Percentiles rank a stretch among this genome's conserved stretches.
phyloP scores from a whole-genome alignment of 53 echinoderm and acorn worm genomes.

The Paracentrotus lividus region DNA sequence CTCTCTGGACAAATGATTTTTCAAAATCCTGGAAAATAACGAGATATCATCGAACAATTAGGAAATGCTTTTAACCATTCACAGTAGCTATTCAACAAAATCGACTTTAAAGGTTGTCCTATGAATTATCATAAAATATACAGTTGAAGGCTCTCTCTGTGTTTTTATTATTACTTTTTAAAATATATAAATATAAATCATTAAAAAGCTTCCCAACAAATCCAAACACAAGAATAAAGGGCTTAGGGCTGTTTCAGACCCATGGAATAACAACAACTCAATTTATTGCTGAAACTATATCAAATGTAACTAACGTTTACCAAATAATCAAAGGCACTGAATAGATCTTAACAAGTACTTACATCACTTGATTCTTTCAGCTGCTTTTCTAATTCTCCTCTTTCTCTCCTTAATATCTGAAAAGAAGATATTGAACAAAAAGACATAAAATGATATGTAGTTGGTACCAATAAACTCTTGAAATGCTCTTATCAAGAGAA shows the following conservation, averaged over 20 bases:
- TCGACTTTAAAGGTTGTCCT: background rate
- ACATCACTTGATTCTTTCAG: constrained; percentile 84
- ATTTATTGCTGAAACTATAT: background rate
- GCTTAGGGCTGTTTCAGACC: background rate
- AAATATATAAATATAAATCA: too few relatives aligned
- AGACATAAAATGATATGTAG: background rate
- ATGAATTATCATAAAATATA: background rate
- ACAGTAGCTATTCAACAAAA: background rate
- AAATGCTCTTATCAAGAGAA: background rate
- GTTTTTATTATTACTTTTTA: background rate
- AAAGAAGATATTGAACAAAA: background rate
- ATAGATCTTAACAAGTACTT: constrained; percentile 39
- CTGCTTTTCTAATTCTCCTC: constrained; percentile 75
- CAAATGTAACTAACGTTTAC: background rate
- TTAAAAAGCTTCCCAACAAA: too few relatives aligned
- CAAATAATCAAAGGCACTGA: background rate
- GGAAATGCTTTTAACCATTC: background rate
- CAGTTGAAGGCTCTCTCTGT: too few relatives aligned
- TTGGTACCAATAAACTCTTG: background rate
- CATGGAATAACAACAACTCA: background rate
- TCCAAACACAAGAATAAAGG: too few relatives aligned
- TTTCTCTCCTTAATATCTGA: constrained; percentile 71
- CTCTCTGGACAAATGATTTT: constrained; percentile 79
- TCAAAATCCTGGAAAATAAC: constrained; percentile 80
- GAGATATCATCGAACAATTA: background rate